Evolutionary conservation across 1,140 invertebrate species (phyloP).

Genomic region (Aphelinus certus): DNA sequence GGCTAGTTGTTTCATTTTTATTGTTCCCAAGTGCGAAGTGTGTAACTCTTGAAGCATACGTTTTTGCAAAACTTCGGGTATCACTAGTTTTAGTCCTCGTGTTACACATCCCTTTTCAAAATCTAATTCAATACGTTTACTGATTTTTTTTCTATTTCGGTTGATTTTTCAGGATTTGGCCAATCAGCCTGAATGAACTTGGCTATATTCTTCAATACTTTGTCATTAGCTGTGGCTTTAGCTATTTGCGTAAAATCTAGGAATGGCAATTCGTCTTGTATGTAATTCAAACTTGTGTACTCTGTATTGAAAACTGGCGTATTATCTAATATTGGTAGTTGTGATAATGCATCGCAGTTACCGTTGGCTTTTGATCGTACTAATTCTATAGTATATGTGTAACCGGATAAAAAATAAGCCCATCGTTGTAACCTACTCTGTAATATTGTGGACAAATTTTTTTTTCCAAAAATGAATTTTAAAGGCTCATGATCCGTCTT

Average conservation of each 20-base stretch:
- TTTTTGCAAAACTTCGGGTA: conserved; percentile 49
- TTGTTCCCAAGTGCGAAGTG: conserved; percentile 47
- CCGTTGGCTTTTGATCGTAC: background rate
- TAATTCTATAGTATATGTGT: background rate
- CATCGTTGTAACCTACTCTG: background rate
- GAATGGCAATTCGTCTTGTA: background rate
- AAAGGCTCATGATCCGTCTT: conserved; percentile 52
- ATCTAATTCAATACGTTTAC: conserved; percentile 2
- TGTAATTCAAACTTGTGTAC: background rate
- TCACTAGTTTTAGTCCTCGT: conserved; percentile 49
- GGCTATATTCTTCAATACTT: background rate
- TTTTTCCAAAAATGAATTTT: background rate
- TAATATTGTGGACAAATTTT: background rate
- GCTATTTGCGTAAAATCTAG: too few relatives aligned
- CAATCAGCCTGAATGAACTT: background rate
- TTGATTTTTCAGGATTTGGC: background rate
- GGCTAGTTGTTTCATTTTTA: conserved; percentile 51
- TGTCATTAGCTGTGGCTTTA: too few relatives aligned
- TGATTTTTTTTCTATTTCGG: background rate
- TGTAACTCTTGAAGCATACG: conserved; percentile 55
- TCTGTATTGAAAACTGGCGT: background rate
- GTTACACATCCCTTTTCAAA: conserved; percentile 28
- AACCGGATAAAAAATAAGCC: background rate
- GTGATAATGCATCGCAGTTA: too few relatives aligned
- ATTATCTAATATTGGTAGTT: background rate